Conservation (phyloP, 1,140 invertebrate species). For the Acromyrmex charruanus region DNA sequence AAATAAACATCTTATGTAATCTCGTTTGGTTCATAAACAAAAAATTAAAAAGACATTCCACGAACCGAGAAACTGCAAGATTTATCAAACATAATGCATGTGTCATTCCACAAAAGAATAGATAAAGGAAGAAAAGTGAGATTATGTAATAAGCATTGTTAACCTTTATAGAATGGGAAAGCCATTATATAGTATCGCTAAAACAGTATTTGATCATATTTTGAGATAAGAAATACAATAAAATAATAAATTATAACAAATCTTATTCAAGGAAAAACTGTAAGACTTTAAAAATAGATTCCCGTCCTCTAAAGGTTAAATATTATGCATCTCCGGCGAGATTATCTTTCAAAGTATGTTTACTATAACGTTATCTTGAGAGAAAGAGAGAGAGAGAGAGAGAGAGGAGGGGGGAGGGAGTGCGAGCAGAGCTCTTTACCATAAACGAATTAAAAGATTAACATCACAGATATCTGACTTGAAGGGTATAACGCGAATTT, state of each 20-base stretch:
- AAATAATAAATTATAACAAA: no score
- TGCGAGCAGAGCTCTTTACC: not conserved
- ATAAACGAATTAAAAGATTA: slow-evolving; percentile 42
- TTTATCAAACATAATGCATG: slow-evolving; percentile 1
- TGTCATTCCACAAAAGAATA: not conserved
- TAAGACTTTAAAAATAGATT: no score
- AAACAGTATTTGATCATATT: no score
- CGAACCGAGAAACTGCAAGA: not conserved
- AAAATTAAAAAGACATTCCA: not conserved
- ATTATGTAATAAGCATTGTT: slow-evolving; percentile 29
- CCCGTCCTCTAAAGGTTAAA: not conserved
- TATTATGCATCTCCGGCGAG: slow-evolving; percentile 19
- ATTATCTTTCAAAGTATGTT: slow-evolving; percentile 26
- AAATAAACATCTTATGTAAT: not conserved
- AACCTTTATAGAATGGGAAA: not conserved
- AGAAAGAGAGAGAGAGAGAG: not conserved
- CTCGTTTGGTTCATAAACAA: not conserved
- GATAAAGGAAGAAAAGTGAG: not conserved
- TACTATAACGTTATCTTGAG: not conserved
- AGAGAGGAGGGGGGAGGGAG: not conserved
- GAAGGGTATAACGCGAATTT: slow-evolving; percentile 1
- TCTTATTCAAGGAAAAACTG: no score
- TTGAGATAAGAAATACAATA: no score
- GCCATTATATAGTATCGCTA: no score
- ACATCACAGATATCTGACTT: slow-evolving; percentile 25